phyloP scores from a whole-genome alignment of 2,797 vertebrate genomes.

The Crypturellus tataupa region DNA sequence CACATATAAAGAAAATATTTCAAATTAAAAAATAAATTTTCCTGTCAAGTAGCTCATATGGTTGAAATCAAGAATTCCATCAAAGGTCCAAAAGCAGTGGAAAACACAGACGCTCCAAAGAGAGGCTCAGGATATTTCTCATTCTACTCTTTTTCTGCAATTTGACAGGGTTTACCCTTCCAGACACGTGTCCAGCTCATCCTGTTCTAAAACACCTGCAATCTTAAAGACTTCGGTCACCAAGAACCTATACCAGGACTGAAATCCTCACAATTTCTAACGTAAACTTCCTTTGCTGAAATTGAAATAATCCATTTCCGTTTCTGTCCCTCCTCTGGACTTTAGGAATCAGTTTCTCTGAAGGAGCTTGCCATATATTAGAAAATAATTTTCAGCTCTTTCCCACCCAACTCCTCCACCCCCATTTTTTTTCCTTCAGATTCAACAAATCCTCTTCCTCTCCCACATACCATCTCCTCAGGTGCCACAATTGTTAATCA shows the following conservation, averaged over 20 bases:
- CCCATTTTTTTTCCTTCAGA: not conserved
- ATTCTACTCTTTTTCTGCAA: not conserved
- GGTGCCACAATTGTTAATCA: not conserved
- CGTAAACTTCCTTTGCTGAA: not conserved
- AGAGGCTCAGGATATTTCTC: not conserved
- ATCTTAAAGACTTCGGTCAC: not conserved
- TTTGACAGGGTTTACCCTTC: not conserved
- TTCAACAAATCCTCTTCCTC: not conserved
- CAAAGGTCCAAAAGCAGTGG: not conserved
- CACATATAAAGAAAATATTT: not conserved
- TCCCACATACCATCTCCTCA: not conserved
- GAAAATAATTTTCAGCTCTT: not conserved
- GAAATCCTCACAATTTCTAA: not conserved
- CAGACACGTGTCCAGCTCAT: not conserved
- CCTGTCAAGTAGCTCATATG: not conserved
- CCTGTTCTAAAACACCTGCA: not conserved
- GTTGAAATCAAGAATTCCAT: not conserved
- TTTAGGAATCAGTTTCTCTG: not conserved
- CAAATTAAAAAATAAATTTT: not conserved
- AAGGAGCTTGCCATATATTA: not conserved
- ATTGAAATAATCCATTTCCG: not conserved
- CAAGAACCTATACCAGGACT: not conserved
- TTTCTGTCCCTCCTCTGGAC: not conserved
- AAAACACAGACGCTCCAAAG: not conserved
- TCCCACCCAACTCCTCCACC: not conserved